A percentile compares a stretch with the other conserved stretches of the same genome.
phyloP scores from a whole-genome alignment of 2,888 invertebrate genomes.

The Isotomurus palustris region DNA sequence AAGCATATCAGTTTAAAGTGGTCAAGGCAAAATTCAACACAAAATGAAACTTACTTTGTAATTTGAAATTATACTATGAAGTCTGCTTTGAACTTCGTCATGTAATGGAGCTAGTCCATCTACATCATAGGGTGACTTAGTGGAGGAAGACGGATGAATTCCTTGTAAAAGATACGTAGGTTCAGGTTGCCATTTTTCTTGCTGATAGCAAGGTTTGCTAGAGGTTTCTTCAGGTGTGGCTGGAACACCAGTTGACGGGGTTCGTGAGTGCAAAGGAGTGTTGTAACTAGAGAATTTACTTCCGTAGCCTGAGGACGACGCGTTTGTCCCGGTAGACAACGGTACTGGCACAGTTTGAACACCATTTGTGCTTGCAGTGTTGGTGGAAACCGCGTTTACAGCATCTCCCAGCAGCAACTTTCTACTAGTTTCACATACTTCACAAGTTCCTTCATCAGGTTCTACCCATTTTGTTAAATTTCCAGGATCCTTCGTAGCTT shows the following conservation, averaged over 20 bases:
- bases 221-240: constrained; percentile 56
- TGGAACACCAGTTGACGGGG: constrained; percentile 58
- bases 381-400: neutral
- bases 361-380: neutral
- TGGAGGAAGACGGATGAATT: constrained; percentile 4
- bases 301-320: constrained; percentile 15
- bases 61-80: constrained; percentile 75
- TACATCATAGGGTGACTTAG: constrained; percentile 54
- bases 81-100: constrained; percentile 68
- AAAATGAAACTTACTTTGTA: constrained; percentile 60
- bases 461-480: no score
- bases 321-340: constrained; percentile 16
- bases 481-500: no score
- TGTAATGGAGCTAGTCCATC: constrained; percentile 69
- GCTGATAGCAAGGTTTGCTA: no score
- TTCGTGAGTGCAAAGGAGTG: constrained; percentile 57
- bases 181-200: neutral
- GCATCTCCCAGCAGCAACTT: constrained; percentile 46
- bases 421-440: constrained; percentile 50
- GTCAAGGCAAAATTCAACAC: neutral
- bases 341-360: constrained; percentile 6
- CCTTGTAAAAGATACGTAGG: constrained; percentile 8
- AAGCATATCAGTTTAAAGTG: neutral
- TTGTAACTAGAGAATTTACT: constrained; percentile 48
- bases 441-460: no score